Evolutionary conservation across 35 echinoderm and acorn worm genomes (phyloP), one percentile per base, ranked within the genome.

Genomic region (Heliocidaris erythrogramma): DNA sequence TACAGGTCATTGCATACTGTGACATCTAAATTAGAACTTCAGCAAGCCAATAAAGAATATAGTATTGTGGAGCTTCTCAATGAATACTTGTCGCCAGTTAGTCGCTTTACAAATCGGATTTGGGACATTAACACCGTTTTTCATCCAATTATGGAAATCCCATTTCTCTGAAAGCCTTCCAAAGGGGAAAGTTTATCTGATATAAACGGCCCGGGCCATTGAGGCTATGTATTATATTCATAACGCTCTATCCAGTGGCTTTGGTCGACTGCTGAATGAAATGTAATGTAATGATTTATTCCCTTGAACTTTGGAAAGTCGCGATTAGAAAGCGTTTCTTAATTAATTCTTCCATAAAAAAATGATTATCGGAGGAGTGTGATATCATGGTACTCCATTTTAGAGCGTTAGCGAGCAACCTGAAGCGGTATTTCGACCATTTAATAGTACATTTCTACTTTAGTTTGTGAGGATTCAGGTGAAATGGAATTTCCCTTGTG

Each of bases 91-190:
- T 69, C 60, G 60, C 60, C 60, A 69, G 60, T 69, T 69, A 69
- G 60, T 69, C 60, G 60, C 60, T 69, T 69, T 69, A 69, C 24
- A 69, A 69, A 69, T 69, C 60, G 60, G 60, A 69, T 69, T 69
- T 69, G 17, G 6, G 60, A 69, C 16, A 69, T 69, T 69, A 69
- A 69, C 60, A 24, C 60, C 60, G 24, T 69, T 69, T 69, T 69
- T 69, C 60, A 69, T 69, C 60, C 60, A 69, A 69, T 69, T 69
- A 69, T 69, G 60, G 60, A 69, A 69, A 69, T 69, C 60, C 60
- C 60, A 69, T 69, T 69, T 69, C 60, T 27, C 60, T 69, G 60
- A 69, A 69, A 69, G 60, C 60, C 5, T 24, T 69, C 35, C 35
- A 42, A 69, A 69, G 60, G 60, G 60, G n/a, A 27, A 69, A 69